Base-by-base conservation (phyloP, 2,797 vertebrate species). In the Onychomys leucogaster region DNA sequence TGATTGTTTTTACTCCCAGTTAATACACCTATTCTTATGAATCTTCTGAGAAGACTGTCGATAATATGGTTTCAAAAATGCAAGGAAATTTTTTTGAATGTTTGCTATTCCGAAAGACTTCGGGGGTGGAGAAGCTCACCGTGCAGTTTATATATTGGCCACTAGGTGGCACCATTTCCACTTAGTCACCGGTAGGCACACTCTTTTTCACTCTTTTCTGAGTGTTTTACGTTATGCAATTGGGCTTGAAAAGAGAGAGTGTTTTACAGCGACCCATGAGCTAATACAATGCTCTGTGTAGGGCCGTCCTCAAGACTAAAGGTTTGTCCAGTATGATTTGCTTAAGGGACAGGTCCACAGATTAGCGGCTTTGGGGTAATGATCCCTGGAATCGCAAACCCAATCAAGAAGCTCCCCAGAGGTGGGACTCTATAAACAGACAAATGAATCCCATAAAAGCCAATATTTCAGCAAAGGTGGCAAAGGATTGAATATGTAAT, bases 131-230 rank as follows among this genome's bases (percentile, higher is more conserved):
- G 12, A 16, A 27, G 14, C 14, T n/a, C 46, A 16, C 63, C 14
- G 12, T 93, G 93, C 63, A 67, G 11, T 97, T 96, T 37, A 61
- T 43, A 55, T 13, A 1, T 84, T 10, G 0, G 84, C 97, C 98
- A 97, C 98, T 98, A 98, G 98, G 97, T 98, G 98, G 97, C 92
- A 97, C 85, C n/a, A 75, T 91, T 77, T 2, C 46, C 95, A 27
- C 95, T 95, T 91, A 41, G 65, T 98, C 87, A 17, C n/a, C 21
- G 12, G 71, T 59, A 25, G 34, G 52, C 90, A 2, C 34, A 46
- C 4, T 41, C 52, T 2, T 3, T 83, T 14, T 46, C n/a, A 55
- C 91, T 0, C 27, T 16, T 4, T 69, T 85, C 27, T 29, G 71
- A 61, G 32, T 59, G 84, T 90, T 93, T 67, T 49, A 7, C 3